Conservation (phyloP, 2,888 invertebrate genomes). For the Augochlorella aurata region DNA sequence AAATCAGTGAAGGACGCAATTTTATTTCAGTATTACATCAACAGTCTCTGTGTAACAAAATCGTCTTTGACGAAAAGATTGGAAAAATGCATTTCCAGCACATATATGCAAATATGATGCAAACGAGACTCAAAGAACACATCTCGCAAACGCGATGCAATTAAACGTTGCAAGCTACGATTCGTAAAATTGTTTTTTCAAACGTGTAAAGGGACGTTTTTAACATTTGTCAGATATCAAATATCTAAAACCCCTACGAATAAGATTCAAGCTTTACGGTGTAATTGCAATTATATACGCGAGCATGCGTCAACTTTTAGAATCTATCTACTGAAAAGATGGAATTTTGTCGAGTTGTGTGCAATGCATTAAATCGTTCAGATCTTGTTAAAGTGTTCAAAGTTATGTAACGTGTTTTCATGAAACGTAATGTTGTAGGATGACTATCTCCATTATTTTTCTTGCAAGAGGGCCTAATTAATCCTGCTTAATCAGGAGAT, state of each 20-base stretch:
- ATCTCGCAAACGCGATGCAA: neutral
- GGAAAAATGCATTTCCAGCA: neutral
- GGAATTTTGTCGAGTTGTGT: neutral
- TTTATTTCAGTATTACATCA: neutral
- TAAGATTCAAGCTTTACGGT: neutral
- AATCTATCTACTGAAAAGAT: neutral
- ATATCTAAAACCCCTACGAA: neutral
- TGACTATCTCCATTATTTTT: neutral
- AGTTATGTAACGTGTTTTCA: neutral
- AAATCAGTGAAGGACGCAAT: neutral
- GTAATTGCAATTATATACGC: neutral
- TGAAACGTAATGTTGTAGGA: neutral
- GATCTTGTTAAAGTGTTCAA: neutral
- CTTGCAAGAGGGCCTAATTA: neutral
- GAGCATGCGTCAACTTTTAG: neutral
- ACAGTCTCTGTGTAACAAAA: neutral
- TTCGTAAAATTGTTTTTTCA: neutral
- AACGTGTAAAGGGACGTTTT: neutral
- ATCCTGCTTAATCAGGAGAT: neutral
- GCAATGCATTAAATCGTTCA: neutral
- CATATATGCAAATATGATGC: neutral
- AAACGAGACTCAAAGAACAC: neutral
- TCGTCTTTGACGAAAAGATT: neutral
- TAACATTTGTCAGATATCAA: neutral
- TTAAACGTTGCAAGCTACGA: neutral